Percentiles rank a stretch among this genome's conserved stretches.
Evolutionary conservation across 1,140 invertebrate species (phyloP).

Genomic region (Scylla paramamosain): DNA sequence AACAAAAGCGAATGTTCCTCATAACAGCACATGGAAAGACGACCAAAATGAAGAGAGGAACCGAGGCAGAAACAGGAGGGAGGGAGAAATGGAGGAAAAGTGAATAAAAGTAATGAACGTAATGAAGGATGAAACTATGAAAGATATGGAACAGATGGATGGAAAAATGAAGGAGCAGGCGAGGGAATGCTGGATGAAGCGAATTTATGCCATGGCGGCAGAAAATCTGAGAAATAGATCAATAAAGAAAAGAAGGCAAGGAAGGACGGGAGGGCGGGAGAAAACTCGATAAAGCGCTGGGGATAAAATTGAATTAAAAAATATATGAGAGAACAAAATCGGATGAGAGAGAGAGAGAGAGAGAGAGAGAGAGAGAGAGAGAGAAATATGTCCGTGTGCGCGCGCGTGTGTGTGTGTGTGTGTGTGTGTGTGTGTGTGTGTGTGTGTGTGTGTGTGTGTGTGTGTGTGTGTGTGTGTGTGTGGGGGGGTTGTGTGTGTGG

Average conservation of each 20-base stretch:
- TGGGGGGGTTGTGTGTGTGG: no score
- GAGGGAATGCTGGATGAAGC: no score
- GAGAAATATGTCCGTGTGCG: no score
- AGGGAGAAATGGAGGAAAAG: background rate
- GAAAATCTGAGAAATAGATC: background rate
- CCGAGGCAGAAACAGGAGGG: background rate
- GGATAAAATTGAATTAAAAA: background rate
- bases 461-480: no score
- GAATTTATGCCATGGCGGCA: background rate
- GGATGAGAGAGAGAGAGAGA: background rate
- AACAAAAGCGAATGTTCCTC: no score
- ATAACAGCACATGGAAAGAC: no score
- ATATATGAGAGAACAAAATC: background rate
- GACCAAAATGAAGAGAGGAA: background rate
- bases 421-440: no score
- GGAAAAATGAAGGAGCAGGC: background rate
- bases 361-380: conserved; percentile 20
- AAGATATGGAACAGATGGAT: background rate
- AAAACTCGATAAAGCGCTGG: background rate
- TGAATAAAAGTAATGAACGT: background rate
- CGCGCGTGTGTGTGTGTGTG: no score
- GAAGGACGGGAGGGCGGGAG: background rate
- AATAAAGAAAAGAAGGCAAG: background rate
- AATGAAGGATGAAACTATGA: background rate
- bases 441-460: no score